A percentile compares a stretch with the other conserved stretches of the same genome.
Evolutionary conservation across 2,888 invertebrate species (phyloP).

Genomic region (Molanna angustata): DNA sequence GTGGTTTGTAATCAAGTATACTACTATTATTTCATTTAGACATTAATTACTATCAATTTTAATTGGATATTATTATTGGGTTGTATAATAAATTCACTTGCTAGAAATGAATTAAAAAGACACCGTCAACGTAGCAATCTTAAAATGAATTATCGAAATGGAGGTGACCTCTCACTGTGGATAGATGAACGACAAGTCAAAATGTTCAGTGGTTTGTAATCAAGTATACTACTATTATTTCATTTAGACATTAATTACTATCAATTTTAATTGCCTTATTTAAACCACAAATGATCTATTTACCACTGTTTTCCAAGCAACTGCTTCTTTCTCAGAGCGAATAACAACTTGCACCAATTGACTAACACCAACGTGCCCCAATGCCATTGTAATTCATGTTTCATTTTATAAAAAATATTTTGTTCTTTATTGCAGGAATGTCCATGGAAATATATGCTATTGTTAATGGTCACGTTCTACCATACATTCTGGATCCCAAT

Average conservation of each 20-base stretch:
- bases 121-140: conserved; percentile 23
- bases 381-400: no score
- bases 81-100: background rate
- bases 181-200: conserved; percentile 89
- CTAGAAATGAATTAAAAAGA: conserved; percentile 24
- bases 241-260: background rate
- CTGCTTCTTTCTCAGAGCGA: no score
- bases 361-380: no score
- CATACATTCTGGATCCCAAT: conserved; percentile 85
- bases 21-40: background rate
- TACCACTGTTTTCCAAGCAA: no score
- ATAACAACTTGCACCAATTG: no score
- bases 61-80: no score
- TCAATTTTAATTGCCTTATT: no score
- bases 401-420: background rate
- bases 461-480: conserved; percentile 78
- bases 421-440: conserved; percentile 56
- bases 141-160: conserved; percentile 22
- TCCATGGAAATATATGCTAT: conserved; percentile 90
- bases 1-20: conserved; percentile 59
- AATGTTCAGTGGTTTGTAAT: conserved; percentile 79
- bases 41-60: background rate
- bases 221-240: background rate
- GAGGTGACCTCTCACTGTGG: conserved; percentile 75
- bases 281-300: no score